A percentile compares a stretch with the other conserved stretches of the same genome.
Conservation (phyloP, 2,113 vertebrate genomes). For the Mohoua ochrocephala region DNA sequence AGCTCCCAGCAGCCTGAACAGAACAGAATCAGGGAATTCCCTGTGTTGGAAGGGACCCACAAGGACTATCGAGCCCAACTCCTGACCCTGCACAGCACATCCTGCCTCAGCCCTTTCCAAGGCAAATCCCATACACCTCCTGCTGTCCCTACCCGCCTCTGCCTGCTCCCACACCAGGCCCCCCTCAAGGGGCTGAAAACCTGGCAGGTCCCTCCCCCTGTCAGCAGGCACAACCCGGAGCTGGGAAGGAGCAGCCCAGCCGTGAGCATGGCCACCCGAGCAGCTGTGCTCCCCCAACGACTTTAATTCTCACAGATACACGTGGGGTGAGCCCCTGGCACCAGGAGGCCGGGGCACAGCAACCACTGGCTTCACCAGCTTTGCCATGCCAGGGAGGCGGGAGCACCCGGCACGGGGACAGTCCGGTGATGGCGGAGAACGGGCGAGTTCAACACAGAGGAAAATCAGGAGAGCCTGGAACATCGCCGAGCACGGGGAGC, state of each 20-base stretch:
- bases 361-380: not conserved
- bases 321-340: not conserved
- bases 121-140: not conserved
- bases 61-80: not conserved
- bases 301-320: slow-evolving; percentile 48
- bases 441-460: rapidly evolving
- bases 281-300: not conserved
- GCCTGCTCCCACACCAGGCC: not conserved
- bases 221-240: not conserved
- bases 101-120: not conserved
- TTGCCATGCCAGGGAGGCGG: not conserved
- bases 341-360: not conserved
- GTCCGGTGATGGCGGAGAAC: rapidly evolving
- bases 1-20: not conserved
- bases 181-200: not conserved
- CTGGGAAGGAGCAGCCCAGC: not conserved
- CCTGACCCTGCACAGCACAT: not conserved
- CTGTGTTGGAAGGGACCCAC: not conserved
- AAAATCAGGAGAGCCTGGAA: not conserved
- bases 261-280: rapidly evolving
- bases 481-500: rapidly evolving
- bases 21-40: not conserved
- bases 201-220: rapidly evolving
- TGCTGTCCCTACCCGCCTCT: not conserved
- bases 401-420: rapidly evolving